phyloP scores from a whole-genome alignment of 2,888 invertebrate genomes.

The Cerastis rubricosa region DNA sequence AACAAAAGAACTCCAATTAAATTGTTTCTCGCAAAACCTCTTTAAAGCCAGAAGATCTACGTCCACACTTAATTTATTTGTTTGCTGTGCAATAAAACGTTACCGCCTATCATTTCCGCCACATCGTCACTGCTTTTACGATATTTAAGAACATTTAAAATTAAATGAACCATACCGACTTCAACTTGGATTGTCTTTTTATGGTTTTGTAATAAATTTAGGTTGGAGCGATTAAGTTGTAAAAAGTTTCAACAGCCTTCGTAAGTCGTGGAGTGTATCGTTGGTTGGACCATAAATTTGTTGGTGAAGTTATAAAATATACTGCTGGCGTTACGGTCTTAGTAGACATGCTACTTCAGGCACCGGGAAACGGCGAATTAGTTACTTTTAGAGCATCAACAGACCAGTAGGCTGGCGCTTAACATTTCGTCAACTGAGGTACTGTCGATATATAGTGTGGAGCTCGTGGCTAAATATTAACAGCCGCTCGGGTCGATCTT shows the following conservation, averaged over 20 bases:
- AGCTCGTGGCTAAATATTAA: no score
- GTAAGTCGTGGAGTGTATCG: conserved; percentile 67
- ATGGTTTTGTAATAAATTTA: conserved; percentile 73
- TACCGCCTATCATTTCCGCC: conserved; percentile 65
- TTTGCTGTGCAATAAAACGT: conserved; percentile 59
- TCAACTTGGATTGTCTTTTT: conserved; percentile 71
- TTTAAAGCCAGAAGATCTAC: conserved; percentile 8
- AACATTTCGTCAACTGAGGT: background rate
- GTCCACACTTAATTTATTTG: conserved; percentile 49
- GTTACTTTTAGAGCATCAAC: no score
- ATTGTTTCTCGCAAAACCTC: conserved; percentile 28
- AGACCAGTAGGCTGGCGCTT: background rate
- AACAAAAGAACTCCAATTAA: conserved; percentile 34
- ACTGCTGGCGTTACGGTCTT: conserved; percentile 40
- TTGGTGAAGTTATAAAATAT: conserved; percentile 64
- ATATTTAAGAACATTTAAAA: conserved; percentile 70
- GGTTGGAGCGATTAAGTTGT: conserved; percentile 72
- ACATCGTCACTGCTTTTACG: conserved; percentile 71
- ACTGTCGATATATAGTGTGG: no score
- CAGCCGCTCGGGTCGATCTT: no score
- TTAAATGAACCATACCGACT: conserved; percentile 71
- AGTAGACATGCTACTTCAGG: conserved; percentile 26
- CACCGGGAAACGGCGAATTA: background rate
- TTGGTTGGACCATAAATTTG: conserved; percentile 62
- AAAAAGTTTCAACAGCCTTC: conserved; percentile 73